Conservation (phyloP, 53 echinoderm and acorn worm genomes). For the Apostichopus leukothele region DNA sequence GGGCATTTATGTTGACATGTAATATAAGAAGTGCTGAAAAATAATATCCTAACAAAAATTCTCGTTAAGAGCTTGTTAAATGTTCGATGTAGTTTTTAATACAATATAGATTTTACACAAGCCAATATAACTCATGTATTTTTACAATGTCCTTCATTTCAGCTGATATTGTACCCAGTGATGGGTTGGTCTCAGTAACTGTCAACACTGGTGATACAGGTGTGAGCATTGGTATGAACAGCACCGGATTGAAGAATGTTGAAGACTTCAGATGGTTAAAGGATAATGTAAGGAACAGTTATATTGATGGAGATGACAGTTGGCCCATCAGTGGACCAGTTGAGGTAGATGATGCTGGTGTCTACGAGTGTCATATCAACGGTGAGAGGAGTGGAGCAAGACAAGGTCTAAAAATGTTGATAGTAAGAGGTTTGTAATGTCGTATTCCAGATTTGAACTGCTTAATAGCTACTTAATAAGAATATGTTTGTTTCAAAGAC, state of each 20-base stretch:
- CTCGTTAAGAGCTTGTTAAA: too few relatives aligned
- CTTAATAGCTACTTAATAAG: too few relatives aligned
- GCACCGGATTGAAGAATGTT: background rate
- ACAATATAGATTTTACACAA: too few relatives aligned
- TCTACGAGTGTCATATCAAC: constrained; percentile 51
- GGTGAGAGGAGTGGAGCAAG: background rate
- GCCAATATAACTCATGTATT: too few relatives aligned
- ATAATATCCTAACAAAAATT: too few relatives aligned
- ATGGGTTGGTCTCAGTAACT: constrained; percentile 46
- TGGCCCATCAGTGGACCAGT: constrained; percentile 16
- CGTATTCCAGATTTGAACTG: too few relatives aligned
- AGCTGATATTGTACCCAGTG: constrained; percentile 50
- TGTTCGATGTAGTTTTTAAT: too few relatives aligned
- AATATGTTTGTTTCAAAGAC: too few relatives aligned
- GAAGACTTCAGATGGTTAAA: constrained; percentile 38
- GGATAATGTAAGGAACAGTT: background rate
- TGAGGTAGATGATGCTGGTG: constrained; percentile 28
- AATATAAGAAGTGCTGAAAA: too few relatives aligned
- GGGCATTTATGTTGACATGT: too few relatives aligned
- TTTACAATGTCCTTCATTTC: background rate
- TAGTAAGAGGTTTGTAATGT: constrained; percentile 24
- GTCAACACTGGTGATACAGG: constrained; percentile 47
- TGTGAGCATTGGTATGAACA: constrained; percentile 42
- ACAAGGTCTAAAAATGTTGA: constrained; percentile 2
- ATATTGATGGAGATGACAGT: background rate